Percentiles rank a stretch among this genome's conserved stretches.
Evolutionary conservation across 2,888 invertebrate species (phyloP).

Genomic region (Oithona nana): DNA sequence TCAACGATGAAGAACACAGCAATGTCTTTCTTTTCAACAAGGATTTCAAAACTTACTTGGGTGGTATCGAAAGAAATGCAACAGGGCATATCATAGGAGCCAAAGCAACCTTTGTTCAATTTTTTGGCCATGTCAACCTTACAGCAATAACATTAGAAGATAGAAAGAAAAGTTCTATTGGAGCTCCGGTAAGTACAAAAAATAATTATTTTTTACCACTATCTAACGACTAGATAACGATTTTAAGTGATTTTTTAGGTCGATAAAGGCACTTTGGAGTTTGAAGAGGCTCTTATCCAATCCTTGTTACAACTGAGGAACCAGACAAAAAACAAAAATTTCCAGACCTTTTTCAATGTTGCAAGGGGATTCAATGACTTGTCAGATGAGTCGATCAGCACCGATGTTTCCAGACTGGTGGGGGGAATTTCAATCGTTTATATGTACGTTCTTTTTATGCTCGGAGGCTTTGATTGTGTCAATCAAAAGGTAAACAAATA

Average conservation of each 20-base stretch:
- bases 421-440: constrained; percentile 50
- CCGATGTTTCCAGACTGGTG: constrained; percentile 47
- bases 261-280: constrained; percentile 7
- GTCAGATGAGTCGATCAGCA: constrained; percentile 46
- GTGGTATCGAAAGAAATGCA: constrained; percentile 37
- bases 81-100: constrained; percentile 37
- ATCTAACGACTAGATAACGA: too few relatives aligned
- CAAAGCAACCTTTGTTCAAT: constrained; percentile 3
- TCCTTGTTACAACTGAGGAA: neutral
- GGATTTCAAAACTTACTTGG: constrained; percentile 42
- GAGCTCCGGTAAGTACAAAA: neutral
- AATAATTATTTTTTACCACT: too few relatives aligned
- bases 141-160: neutral
- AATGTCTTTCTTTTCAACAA: constrained; percentile 23
- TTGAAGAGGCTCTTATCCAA: constrained; percentile 2
- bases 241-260: neutral
- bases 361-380: constrained; percentile 47
- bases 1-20: neutral
- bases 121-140: constrained; percentile 10
- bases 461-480: constrained; percentile 52
- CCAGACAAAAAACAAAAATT: neutral
- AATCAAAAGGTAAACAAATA: constrained; percentile 40
- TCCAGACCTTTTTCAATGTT: neutral
- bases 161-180: neutral
- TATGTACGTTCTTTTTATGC: constrained; percentile 47